Base-by-base conservation (phyloP, 2,888 invertebrate genomes). In the Zaprionus bogoriensis region DNA sequence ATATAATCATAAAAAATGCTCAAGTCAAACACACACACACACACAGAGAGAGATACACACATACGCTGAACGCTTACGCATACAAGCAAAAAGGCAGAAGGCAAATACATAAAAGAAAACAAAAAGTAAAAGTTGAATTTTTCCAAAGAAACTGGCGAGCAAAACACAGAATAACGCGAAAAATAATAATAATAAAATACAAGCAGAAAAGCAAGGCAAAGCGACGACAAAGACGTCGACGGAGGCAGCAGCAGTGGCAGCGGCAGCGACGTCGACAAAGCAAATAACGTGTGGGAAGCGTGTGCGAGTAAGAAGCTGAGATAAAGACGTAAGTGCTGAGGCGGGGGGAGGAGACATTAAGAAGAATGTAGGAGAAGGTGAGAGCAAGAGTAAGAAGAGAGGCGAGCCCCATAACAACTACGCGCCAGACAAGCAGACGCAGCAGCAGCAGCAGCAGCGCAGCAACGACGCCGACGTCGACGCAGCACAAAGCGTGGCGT, bases 101-200 rank as follows among this genome's bases (percentile, higher is more conserved):
- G 66, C 66, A 75, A 84, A 74, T 69, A 72, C 72, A 72, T 65
- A 65, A 81, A 80, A 72, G 66, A 80, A 81, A 82, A 74, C 52
- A 78, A 82, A 76, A 87, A 84, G 87, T 87, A 83, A 83, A 87
- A 87, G 87, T 87, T 77, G 73, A 83, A 87, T 87, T 83, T 87
- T 84, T 84, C 87, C 87, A 82, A 85, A 86, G 85, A 83, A 83
- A 74, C 85, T 74, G 77, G 58, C 42, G 85, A 87, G 87, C 87
- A 83, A 83, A 87, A 87, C 87, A 87, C 61, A 83, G 82, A 83
- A 83, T 84, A 74, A 74, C 85, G 82, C 82, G 82, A 87, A 87
- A 82, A 83, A 84, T 86, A 86, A 83, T 86, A 86, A 86, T 86
- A 82, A 82, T 86, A 86, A 82, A 86, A 86, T 75, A 73, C 82